These are phyloP conservation scores for Micronycteris hirsuta DNA, from an alignment of 2,113 vertebrate genomes.

Conservation along the genomic window DNA sequence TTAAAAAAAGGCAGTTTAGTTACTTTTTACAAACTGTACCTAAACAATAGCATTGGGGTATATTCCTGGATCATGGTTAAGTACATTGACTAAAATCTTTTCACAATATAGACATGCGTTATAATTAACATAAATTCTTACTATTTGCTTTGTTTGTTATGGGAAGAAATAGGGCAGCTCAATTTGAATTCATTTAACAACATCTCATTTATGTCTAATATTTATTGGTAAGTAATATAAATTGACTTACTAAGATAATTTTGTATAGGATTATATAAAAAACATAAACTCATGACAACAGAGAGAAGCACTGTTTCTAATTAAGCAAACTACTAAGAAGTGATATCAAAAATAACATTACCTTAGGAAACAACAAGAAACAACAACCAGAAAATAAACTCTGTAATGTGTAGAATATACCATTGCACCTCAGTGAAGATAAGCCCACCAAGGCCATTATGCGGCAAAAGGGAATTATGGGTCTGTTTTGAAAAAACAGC, in stretches of 20 bases:
- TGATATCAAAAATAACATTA: not conserved
- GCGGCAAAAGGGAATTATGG: not conserved
- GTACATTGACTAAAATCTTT: not conserved
- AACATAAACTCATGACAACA: not conserved
- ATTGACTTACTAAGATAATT: not conserved
- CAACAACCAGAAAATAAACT: not conserved
- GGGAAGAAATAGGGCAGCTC: not conserved
- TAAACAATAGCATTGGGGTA: not conserved
- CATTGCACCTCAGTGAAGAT: accelerated
- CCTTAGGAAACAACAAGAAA: not conserved
- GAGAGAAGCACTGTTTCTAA: not conserved
- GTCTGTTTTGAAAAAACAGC: constrained; percentile 20
- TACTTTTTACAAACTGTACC: not conserved
- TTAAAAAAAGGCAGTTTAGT: constrained; percentile 44
- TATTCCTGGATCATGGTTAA: not conserved
- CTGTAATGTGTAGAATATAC: not conserved
- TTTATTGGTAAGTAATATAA: not conserved
- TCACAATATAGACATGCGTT: not conserved
- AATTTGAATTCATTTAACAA: not conserved
- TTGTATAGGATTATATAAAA: not conserved
- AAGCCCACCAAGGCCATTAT: not conserved
- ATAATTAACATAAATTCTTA: constrained; percentile 11
- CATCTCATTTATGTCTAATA: not conserved
- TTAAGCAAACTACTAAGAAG: not conserved
- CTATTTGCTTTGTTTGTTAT: not conserved